Base-by-base conservation (phyloP, 2,797 vertebrate species). In the Anas georgica region DNA sequence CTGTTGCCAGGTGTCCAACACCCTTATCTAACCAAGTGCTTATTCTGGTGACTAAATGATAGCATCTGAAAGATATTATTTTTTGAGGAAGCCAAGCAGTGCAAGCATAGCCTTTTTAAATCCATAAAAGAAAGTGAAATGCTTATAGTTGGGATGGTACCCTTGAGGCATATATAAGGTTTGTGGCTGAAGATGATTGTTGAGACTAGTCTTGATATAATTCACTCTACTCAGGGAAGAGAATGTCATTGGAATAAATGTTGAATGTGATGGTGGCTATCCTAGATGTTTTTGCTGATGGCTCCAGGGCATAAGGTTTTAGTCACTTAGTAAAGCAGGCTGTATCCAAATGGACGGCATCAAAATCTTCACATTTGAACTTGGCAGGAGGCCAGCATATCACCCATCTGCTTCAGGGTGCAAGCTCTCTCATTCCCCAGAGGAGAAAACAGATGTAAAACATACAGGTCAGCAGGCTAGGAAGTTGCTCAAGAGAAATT, bases 211-310 rank as follows among this genome's bases (percentile, higher is more conserved):
- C 64, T 85, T 91, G 68, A 93, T 90, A 41, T 45, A 56, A 94
- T 88, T 88, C 93, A 50, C 90, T 93, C 90, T 50, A 41, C 78
- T 87, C 37, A 43, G 68, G 83, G 76, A 95, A 80, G 60, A 85
- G 15, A 83, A 76, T 48, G 45, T 73, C 68, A 85, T 94, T 75
- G 83, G 90, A 94, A 87, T 85, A 81, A 81, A 81, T 13, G 12
- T 60, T 67, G 28, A 66, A 87, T 87, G 66, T 78, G 52, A 63
- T 73, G 83, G 54, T 52, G n/a, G 29, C 33, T 93, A 85, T 94
- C 48, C 55, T 81, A 48, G 83, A 82, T 28, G 23, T 8, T 88
- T 94, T 84, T 83, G 20, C 20, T 85, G 69, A 69, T 56, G 37
- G 62, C 88, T 91, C 12, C 5, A 37, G 81, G 75, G 62, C 48